Percentiles rank a stretch among this genome's conserved stretches.
Evolutionary conservation across 2,888 invertebrate genomes (phyloP).

Genomic region (Formica aserva): DNA sequence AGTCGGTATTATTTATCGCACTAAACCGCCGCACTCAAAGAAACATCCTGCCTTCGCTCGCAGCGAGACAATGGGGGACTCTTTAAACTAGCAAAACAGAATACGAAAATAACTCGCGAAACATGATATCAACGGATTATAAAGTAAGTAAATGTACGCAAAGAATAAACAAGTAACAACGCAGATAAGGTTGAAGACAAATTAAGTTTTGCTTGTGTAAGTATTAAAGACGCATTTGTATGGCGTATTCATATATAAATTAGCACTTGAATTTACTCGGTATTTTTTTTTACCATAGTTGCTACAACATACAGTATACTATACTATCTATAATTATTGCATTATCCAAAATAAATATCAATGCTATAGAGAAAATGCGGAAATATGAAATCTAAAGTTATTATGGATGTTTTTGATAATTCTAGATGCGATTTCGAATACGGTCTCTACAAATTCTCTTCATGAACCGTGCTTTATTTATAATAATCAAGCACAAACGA

Average conservation of each 20-base stretch:
- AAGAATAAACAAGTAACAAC: slow-evolving; percentile 28
- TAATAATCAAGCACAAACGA: neutral
- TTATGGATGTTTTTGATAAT: neutral
- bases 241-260: slow-evolving; percentile 11
- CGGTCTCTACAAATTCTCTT: neutral
- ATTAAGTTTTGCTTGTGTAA: slow-evolving; percentile 24
- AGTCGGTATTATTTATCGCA: slow-evolving; percentile 69
- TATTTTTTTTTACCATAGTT: neutral
- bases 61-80: slow-evolving; percentile 20
- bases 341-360: neutral
- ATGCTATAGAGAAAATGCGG: neutral
- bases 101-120: slow-evolving; percentile 37
- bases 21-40: slow-evolving; percentile 47
- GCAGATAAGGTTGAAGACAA: slow-evolving; percentile 11
- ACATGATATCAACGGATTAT: slow-evolving; percentile 40
- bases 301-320: neutral
- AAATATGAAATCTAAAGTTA: neutral
- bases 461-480: neutral
- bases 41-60: slow-evolving; percentile 12
- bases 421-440: neutral
- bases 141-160: slow-evolving; percentile 38
- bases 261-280: neutral
- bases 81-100: slow-evolving; percentile 43
- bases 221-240: neutral
- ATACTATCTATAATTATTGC: too few species aligned